phyloP scores from a whole-genome alignment of 2,113 vertebrate genomes.

The Raja brachyura region DNA sequence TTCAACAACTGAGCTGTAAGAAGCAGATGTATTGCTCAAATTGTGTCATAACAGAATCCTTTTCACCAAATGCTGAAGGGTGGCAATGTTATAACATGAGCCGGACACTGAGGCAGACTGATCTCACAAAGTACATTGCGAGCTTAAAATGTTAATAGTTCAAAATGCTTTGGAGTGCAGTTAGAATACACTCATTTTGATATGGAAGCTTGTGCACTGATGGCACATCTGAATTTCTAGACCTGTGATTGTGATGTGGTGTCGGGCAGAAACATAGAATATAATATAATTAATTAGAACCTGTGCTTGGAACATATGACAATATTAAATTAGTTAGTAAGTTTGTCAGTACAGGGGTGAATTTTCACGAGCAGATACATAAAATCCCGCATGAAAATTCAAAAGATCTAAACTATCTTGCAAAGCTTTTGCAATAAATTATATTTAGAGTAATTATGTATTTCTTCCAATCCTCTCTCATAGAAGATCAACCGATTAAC shows the following conservation, averaged over 20 bases:
- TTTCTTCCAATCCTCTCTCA: not conserved
- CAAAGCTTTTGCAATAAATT: not conserved
- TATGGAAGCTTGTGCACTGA: not conserved
- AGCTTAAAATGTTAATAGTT: not conserved
- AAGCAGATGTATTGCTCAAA: not conserved
- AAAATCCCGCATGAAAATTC: not conserved
- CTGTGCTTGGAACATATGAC: not conserved
- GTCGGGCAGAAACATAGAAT: not conserved
- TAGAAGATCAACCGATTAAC: not conserved
- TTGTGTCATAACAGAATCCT: not conserved
- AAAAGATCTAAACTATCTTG: not conserved
- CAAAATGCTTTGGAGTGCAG: not conserved
- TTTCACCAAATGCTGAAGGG: not conserved
- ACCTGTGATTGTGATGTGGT: not conserved
- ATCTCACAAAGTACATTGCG: not conserved
- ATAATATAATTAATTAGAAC: not conserved
- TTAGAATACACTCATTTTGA: not conserved
- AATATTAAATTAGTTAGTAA: not conserved
- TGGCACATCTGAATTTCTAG: not conserved
- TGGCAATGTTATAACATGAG: not conserved
- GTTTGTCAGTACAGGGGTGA: not conserved
- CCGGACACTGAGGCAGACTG: not conserved
- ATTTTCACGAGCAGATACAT: not conserved
- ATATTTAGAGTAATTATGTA: not conserved
- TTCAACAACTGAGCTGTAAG: not conserved